phyloP scores from a whole-genome alignment of 1,140 invertebrate genomes.

The Trichogramma pretiosum region DNA sequence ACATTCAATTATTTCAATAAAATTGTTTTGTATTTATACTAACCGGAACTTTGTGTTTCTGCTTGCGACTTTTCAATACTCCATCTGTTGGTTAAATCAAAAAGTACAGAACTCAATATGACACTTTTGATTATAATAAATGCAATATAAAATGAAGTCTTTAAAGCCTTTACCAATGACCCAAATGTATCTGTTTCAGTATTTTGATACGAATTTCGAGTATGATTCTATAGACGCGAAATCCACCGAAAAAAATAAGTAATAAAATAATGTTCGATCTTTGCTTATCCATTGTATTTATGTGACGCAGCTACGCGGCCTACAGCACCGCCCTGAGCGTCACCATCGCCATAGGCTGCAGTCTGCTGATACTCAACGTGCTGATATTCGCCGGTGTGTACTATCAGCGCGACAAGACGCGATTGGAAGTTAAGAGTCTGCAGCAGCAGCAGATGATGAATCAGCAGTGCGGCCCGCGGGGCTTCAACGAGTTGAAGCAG shows the following conservation, averaged over 20 bases:
- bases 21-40: no score
- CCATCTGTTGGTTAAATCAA: no score
- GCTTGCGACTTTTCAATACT: no score
- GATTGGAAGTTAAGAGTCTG: constrained; percentile 68
- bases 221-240: background rate
- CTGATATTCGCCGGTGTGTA: constrained; percentile 80
- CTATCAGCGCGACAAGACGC: constrained; percentile 75
- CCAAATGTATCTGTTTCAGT: background rate
- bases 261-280: no score
- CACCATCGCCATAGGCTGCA: constrained; percentile 82
- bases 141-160: no score
- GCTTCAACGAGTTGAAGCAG: constrained; percentile 41
- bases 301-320: constrained; percentile 50
- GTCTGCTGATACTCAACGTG: constrained; percentile 74
- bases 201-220: background rate
- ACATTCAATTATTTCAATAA: no score
- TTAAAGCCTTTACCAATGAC: no score
- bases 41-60: no score
- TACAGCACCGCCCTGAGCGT: constrained; percentile 77
- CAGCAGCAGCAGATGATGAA: constrained; percentile 61
- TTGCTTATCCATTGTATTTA: background rate
- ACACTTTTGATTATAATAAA: no score
- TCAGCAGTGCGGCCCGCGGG: constrained; percentile 46
- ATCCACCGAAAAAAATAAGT: background rate
- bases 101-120: no score